Conservation (phyloP, 2,797 vertebrate genomes). For the Aotus griseimembra region DNA sequence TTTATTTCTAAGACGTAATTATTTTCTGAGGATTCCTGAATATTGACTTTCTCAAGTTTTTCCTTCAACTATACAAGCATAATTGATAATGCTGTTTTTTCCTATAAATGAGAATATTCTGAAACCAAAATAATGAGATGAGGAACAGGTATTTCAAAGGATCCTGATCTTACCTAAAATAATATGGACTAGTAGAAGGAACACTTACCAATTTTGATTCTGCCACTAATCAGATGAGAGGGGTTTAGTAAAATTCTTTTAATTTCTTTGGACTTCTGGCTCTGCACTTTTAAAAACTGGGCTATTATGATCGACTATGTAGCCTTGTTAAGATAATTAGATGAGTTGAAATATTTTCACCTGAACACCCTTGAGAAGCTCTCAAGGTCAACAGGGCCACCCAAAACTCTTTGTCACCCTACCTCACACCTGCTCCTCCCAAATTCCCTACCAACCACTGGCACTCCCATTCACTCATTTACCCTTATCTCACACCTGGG, state of each 20-base stretch:
- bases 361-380: not conserved
- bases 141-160: not conserved
- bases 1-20: slow-evolving; percentile 21
- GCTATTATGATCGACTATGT: not conserved
- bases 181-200: not conserved
- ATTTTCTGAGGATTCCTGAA: slow-evolving; percentile 49
- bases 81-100: not conserved
- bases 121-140: not conserved
- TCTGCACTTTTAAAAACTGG: not conserved
- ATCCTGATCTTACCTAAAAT: not conserved
- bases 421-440: not conserved
- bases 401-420: not conserved
- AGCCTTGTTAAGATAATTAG: not conserved
- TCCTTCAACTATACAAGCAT: not conserved
- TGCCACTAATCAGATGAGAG: not conserved
- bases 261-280: not conserved
- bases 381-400: not conserved
- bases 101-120: not conserved
- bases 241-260: not conserved
- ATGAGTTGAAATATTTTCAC: not conserved
- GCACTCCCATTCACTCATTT: not conserved
- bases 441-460: too few relatives aligned
- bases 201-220: not conserved
- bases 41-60: not conserved
- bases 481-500: not conserved